These are phyloP conservation scores for Psix sp. DNA, from an alignment of 1,140 invertebrate genomes.

Conservation along the genomic window DNA sequence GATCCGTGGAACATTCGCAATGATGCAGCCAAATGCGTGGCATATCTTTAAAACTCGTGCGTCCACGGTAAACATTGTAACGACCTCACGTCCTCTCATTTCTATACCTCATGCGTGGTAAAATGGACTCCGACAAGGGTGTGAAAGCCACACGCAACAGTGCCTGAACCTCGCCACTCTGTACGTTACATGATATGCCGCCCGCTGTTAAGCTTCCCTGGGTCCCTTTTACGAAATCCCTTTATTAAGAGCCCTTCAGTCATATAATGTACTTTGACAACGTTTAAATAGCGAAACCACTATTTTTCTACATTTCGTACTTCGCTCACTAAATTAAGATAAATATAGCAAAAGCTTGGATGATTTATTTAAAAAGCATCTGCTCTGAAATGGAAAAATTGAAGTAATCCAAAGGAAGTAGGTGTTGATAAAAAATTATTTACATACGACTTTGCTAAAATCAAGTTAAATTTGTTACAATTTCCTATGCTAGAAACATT, in stretches of 20 bases:
- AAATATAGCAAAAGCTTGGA: too few species aligned
- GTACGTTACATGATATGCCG: slow-evolving; percentile 49
- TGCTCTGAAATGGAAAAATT: too few species aligned
- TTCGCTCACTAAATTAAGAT: not conserved
- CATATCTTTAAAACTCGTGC: slow-evolving; percentile 44
- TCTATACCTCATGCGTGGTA: slow-evolving; percentile 17
- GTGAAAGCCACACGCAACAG: slow-evolving; percentile 56
- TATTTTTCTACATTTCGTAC: slow-evolving; percentile 15
- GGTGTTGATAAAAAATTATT: too few species aligned
- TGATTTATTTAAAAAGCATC: too few species aligned
- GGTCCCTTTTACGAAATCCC: slow-evolving; percentile 47
- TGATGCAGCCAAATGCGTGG: slow-evolving; percentile 27
- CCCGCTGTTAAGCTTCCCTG: slow-evolving; percentile 48
- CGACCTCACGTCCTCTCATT: slow-evolving; percentile 52
- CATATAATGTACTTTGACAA: slow-evolving; percentile 46
- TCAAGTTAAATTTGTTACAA: too few species aligned
- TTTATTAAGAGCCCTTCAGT: slow-evolving; percentile 51
- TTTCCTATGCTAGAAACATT: too few species aligned
- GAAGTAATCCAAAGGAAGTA: too few species aligned
- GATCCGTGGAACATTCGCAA: slow-evolving; percentile 12
- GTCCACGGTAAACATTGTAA: slow-evolving; percentile 52
- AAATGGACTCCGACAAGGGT: slow-evolving; percentile 53
- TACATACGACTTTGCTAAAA: too few species aligned
- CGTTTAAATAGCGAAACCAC: slow-evolving; percentile 33
- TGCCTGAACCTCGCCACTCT: slow-evolving; percentile 27